A percentile compares a stretch with the other conserved stretches of the same genome.
Evolutionary conservation across 2,888 invertebrate species (phyloP).

Genomic region (Drosophila nigricruria): DNA sequence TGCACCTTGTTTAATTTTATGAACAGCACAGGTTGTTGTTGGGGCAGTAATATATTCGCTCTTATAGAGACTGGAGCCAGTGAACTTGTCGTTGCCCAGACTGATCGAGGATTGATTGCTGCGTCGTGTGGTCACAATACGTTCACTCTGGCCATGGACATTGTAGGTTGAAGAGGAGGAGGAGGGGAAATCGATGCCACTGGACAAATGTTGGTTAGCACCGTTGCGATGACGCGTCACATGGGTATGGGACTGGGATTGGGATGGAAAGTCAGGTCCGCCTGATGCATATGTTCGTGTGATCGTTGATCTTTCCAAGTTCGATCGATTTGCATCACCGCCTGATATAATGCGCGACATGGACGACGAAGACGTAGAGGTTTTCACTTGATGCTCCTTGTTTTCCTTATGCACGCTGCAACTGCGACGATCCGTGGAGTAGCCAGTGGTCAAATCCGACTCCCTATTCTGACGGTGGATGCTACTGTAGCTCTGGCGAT

Average conservation of each 20-base stretch:
- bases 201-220: slow-evolving; percentile 61
- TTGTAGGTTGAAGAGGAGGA: slow-evolving; percentile 58
- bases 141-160: slow-evolving; percentile 68
- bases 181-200: slow-evolving; percentile 76
- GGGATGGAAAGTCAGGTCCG: slow-evolving; percentile 65
- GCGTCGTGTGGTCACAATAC: slow-evolving; percentile 85
- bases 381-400: slow-evolving; percentile 55
- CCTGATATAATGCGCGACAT: slow-evolving; percentile 69
- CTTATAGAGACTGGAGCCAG: slow-evolving; percentile 89
- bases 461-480: slow-evolving; percentile 90
- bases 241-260: slow-evolving; percentile 59
- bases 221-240: slow-evolving; percentile 57
- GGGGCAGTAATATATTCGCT: slow-evolving; percentile 91
- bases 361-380: slow-evolving; percentile 51
- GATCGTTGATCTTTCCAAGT: slow-evolving; percentile 54
- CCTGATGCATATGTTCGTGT: slow-evolving; percentile 60
- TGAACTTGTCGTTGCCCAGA: slow-evolving; percentile 88
- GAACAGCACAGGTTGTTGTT: slow-evolving; percentile 90
- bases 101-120: slow-evolving; percentile 91
- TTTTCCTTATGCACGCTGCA: slow-evolving; percentile 72
- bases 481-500: slow-evolving; percentile 92
- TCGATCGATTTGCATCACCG: slow-evolving; percentile 41
- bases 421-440: slow-evolving; percentile 63
- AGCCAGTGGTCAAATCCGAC: slow-evolving; percentile 82
- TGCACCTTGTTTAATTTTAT: slow-evolving; percentile 91